These are phyloP conservation scores for Drosophila eugracilis DNA, from an alignment of 1,140 invertebrate genomes.

Conservation along the genomic window DNA sequence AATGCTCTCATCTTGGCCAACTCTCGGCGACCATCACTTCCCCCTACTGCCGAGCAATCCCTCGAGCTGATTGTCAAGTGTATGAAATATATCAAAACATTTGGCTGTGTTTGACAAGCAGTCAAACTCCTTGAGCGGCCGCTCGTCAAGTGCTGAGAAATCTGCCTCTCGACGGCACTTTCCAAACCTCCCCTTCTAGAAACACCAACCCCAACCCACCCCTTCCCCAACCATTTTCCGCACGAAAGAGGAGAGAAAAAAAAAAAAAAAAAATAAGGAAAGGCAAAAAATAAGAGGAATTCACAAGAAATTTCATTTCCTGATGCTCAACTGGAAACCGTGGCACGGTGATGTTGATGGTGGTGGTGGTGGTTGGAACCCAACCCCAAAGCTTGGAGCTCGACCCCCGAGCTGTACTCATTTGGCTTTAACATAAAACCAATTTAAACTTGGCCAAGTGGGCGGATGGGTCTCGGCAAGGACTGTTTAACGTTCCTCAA, in stretches of 20 bases:
- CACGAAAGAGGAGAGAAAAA: slow-evolving; percentile 32
- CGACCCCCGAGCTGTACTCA: slow-evolving; percentile 55
- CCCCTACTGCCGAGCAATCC: not conserved
- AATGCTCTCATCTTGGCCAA: slow-evolving; percentile 38
- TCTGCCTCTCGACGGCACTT: slow-evolving; percentile 47
- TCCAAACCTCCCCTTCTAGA: no score
- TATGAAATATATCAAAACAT: slow-evolving; percentile 81
- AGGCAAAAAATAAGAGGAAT: slow-evolving; percentile 53
- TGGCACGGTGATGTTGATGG: slow-evolving; percentile 1
- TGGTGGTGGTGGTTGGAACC: not conserved
- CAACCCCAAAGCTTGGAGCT: slow-evolving; percentile 20
- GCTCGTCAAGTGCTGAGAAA: slow-evolving; percentile 62
- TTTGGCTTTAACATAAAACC: slow-evolving; percentile 83
- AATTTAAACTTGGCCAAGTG: slow-evolving; percentile 74
- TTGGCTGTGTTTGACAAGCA: slow-evolving; percentile 78
- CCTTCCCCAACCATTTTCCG: slow-evolving; percentile 4
- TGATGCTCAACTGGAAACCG: slow-evolving; percentile 63
- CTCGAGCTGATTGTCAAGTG: slow-evolving; percentile 70
- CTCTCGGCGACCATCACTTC: not conserved
- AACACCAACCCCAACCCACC: no score
- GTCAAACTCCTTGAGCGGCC: slow-evolving; percentile 75
- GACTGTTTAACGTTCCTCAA: slow-evolving; percentile 64
- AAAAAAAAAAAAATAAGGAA: slow-evolving; percentile 28
- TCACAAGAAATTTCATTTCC: slow-evolving; percentile 80
- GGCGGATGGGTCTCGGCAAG: slow-evolving; percentile 10